phyloP scores from a whole-genome alignment of 2,797 vertebrate species.

The Perodicticus potto region DNA sequence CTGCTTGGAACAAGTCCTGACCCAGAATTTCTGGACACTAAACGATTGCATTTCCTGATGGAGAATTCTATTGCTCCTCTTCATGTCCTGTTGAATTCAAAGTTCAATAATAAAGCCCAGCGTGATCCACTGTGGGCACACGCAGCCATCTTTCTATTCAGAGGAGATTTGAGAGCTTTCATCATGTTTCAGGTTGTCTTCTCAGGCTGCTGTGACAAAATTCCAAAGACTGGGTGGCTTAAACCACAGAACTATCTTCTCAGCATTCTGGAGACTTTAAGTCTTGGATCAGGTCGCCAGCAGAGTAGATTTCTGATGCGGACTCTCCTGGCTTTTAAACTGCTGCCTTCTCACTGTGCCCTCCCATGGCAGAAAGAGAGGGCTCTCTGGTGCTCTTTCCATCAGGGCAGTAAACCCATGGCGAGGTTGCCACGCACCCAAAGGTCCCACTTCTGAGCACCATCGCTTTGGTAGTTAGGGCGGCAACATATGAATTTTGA shows the following conservation, averaged over 20 bases:
- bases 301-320: neutral
- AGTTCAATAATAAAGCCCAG: neutral
- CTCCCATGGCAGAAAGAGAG: neutral
- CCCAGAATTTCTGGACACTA: neutral
- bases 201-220: neutral
- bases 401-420: neutral
- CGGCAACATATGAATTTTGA: neutral
- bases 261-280: neutral
- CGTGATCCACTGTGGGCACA: neutral
- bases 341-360: neutral
- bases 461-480: neutral
- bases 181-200: neutral
- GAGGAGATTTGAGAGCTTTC: neutral
- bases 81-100: neutral
- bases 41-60: neutral
- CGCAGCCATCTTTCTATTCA: neutral
- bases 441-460: neutral
- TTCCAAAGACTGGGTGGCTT: neutral
- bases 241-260: conserved; percentile 19
- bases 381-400: neutral
- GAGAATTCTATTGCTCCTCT: neutral
- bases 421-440: neutral
- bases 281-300: neutral
- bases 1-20: neutral
- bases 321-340: neutral